Conservation (phyloP, 2,113 vertebrate species). For the Pachyramphus minor region DNA sequence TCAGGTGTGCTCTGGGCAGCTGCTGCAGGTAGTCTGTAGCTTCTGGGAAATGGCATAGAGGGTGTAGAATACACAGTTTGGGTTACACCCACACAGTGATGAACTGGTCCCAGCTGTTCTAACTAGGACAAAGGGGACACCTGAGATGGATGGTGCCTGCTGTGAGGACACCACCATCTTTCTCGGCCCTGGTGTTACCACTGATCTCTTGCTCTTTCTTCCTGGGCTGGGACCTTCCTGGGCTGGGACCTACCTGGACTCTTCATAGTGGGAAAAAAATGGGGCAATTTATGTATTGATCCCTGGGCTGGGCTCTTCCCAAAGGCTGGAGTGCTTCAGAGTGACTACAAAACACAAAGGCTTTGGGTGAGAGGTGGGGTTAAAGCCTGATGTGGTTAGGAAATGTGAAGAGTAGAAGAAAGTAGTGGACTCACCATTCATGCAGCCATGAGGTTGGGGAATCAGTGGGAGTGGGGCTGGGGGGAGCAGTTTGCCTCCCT, state of each 20-base stretch:
- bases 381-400: not conserved
- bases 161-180: not conserved
- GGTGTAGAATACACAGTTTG: no score
- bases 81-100: no score
- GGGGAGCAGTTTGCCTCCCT: rapidly evolving
- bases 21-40: no score
- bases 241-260: not conserved
- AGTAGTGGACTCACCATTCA: not conserved
- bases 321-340: not conserved
- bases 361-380: not conserved
- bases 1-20: no score
- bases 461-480: not conserved
- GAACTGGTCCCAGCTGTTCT: no score
- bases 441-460: not conserved
- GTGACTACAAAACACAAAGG: not conserved
- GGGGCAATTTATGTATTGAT: rapidly evolving
- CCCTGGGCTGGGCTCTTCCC: not conserved
- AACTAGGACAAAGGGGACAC: no score
- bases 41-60: no score
- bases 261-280: not conserved
- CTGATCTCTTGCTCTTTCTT: not conserved
- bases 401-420: not conserved
- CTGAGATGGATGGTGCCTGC: no score
- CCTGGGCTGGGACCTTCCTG: not conserved
- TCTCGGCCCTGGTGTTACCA: not conserved